Conservation (phyloP, 2,113 vertebrate genomes). For the Chaetodon auriga region DNA sequence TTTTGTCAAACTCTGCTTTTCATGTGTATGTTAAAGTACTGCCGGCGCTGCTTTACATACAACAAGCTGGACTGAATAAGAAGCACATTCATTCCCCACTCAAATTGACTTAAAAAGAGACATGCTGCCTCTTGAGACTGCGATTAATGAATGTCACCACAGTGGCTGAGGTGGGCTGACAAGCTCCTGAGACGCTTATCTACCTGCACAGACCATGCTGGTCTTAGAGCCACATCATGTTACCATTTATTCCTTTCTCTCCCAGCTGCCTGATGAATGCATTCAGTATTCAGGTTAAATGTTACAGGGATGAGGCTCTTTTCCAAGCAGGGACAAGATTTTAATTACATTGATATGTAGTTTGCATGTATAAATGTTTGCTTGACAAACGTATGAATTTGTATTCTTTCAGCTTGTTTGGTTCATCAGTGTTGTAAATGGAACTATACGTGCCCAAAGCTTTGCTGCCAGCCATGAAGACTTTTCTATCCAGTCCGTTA, state of each 20-base stretch:
- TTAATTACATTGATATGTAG: constrained; percentile 31
- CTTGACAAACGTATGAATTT: constrained; percentile 7
- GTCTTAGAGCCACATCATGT: constrained; percentile 39
- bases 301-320: constrained; percentile 5
- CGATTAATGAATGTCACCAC: constrained; percentile 61
- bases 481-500: constrained; percentile 7
- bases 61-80: constrained; percentile 24
- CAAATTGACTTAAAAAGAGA: constrained; percentile 44
- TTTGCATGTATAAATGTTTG: background rate
- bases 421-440: background rate
- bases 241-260: constrained; percentile 57
- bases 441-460: background rate
- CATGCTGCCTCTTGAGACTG: constrained; percentile 48
- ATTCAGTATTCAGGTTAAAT: constrained; percentile 37
- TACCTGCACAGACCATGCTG: constrained; percentile 40
- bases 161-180: constrained; percentile 31
- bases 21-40: background rate
- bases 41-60: constrained; percentile 9
- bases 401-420: background rate
- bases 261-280: background rate
- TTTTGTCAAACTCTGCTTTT: background rate
- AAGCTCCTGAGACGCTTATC: constrained; percentile 62
- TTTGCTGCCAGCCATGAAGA: background rate
- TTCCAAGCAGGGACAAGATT: background rate
- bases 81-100: constrained; percentile 39